Evolutionary conservation across 2,113 vertebrate species (phyloP).

Genomic region (Athene noctua): DNA sequence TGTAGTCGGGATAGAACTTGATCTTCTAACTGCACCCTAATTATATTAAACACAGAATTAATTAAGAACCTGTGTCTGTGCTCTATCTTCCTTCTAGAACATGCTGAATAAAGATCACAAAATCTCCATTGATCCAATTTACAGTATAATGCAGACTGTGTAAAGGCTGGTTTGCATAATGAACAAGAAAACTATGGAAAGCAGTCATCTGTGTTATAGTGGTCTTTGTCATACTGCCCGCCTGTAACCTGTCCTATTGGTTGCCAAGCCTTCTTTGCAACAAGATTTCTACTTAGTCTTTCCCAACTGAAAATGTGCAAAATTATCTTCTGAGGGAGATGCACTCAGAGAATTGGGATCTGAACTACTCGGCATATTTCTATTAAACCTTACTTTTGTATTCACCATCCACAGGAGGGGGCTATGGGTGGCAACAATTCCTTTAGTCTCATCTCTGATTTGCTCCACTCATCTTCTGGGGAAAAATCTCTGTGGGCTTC

Average conservation of each 20-base stretch:
- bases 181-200: not conserved
- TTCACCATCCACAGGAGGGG: not conserved
- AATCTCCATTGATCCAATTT: not conserved
- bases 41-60: not conserved
- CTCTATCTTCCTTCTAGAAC: not conserved
- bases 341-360: not conserved
- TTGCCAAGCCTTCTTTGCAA: not conserved
- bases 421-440: not conserved
- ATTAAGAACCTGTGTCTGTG: not conserved
- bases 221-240: not conserved
- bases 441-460: not conserved
- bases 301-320: not conserved
- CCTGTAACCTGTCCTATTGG: not conserved
- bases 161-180: not conserved
- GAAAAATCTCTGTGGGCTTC: not conserved
- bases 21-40: not conserved
- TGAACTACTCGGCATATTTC: not conserved
- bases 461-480: not conserved
- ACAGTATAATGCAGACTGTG: not conserved
- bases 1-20: not conserved
- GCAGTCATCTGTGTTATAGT: rapidly evolving
- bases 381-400: not conserved
- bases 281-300: not conserved
- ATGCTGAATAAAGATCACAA: not conserved
- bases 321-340: not conserved